Evolutionary conservation across 2,888 invertebrate species (phyloP).

Genomic region (Eristalis intricaria): DNA sequence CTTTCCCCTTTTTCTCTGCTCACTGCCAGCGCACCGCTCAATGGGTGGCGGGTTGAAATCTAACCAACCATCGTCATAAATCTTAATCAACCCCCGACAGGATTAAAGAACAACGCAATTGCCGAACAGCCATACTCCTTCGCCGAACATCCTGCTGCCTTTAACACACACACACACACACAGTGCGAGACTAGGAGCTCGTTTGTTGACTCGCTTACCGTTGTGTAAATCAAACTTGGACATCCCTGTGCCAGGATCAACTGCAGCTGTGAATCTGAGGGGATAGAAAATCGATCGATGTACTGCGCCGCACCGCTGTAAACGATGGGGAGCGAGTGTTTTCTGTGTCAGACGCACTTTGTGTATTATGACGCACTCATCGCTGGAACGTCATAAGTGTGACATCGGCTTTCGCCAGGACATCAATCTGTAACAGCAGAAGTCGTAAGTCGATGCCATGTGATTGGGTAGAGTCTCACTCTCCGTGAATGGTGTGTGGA

Average conservation of each 20-base stretch:
- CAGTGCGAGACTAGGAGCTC: background rate
- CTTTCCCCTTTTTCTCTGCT: background rate
- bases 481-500: background rate
- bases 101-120: constrained; percentile 53
- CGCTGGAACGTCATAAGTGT: constrained; percentile 4
- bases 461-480: background rate
- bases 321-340: background rate
- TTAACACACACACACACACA: background rate
- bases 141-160: background rate
- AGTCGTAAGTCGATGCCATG: background rate
- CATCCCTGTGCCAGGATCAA: constrained; percentile 22
- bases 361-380: background rate
- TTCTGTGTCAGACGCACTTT: constrained; percentile 10
- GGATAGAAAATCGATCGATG: background rate
- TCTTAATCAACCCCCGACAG: constrained; percentile 47
- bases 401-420: constrained; percentile 11
- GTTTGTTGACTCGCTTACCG: constrained; percentile 14
- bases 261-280: constrained; percentile 35
- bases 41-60: constrained; percentile 24
- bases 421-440: background rate
- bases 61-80: constrained; percentile 39
- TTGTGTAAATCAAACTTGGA: constrained; percentile 40
- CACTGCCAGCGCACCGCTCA: background rate
- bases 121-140: constrained; percentile 13
- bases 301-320: background rate